Conservation (phyloP, 2,797 vertebrate genomes). For the Rhadinocentrus ornatus region DNA sequence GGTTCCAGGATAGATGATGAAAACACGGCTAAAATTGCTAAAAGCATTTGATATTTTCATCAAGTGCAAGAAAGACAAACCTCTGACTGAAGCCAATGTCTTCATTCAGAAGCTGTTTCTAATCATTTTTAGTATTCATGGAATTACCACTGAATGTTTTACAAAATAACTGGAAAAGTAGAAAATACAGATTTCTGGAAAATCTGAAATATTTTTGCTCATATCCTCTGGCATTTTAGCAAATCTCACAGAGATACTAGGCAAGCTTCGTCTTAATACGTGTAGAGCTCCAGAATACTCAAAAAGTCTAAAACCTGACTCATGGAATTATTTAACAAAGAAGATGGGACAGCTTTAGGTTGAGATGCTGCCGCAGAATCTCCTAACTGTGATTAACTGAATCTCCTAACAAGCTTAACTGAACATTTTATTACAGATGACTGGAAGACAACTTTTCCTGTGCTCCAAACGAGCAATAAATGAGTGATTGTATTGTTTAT, state of each 20-base stretch:
- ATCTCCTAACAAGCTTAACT: too few species aligned
- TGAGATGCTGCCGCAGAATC: too few species aligned
- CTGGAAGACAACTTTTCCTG: not conserved
- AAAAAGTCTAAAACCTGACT: too few species aligned
- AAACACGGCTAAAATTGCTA: not conserved
- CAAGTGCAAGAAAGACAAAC: not conserved
- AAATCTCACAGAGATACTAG: not conserved
- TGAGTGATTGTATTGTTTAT: not conserved
- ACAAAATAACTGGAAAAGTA: slow-evolving; percentile 25
- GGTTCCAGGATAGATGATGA: not conserved
- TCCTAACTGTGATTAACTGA: too few species aligned
- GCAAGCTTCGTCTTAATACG: not conserved
- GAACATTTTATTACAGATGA: not conserved
- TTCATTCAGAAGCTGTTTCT: not conserved
- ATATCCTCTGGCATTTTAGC: not conserved
- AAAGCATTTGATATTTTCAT: not conserved
- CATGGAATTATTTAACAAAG: too few species aligned
- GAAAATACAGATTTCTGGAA: slow-evolving; percentile 25
- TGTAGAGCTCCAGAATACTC: not conserved
- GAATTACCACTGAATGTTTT: slow-evolving; percentile 8
- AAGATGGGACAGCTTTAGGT: too few species aligned
- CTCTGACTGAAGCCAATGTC: not conserved
- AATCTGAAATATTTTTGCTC: slow-evolving; percentile 24
- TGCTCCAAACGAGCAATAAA: not conserved
- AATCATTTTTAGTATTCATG: not conserved